Percentiles rank a stretch among this genome's conserved stretches.
These are phyloP conservation scores for Picathartes gymnocephalus DNA, from an alignment of 2,113 vertebrate genomes.

Conservation along the genomic window DNA sequence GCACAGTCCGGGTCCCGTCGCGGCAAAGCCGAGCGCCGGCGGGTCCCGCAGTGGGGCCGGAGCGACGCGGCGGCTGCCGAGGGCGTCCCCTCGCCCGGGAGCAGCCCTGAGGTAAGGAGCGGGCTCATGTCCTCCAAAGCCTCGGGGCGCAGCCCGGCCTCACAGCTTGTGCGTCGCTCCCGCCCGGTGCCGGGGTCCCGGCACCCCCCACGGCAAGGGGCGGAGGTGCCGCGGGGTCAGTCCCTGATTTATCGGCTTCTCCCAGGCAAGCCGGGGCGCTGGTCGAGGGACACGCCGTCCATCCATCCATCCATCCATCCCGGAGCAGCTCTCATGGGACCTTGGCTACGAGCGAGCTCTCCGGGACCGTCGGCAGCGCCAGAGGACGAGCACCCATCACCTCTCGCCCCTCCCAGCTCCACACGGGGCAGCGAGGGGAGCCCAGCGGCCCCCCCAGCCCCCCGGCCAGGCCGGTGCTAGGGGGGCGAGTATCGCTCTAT, in stretches of 20 bases:
- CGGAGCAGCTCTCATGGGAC: background rate
- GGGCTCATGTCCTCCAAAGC: slow-evolving; percentile 52
- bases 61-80: background rate
- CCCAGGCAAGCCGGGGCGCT: background rate
- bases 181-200: background rate
- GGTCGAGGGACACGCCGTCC: background rate
- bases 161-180: slow-evolving; percentile 26
- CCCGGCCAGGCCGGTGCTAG: slow-evolving; percentile 64
- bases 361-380: background rate
- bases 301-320: background rate
- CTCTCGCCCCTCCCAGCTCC: background rate
- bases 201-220: background rate
- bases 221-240: background rate
- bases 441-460: background rate
- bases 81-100: background rate
- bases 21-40: background rate
- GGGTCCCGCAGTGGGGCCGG: background rate
- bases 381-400: background rate
- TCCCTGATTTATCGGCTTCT: slow-evolving; percentile 41
- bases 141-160: slow-evolving; percentile 4
- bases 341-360: background rate
- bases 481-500: slow-evolving; percentile 93
- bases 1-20: background rate
- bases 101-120: slow-evolving; percentile 41
- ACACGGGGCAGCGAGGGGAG: background rate